Evolutionary conservation across 1,140 invertebrate species (phyloP), one percentile per base, ranked within the genome.

Genomic region (Zaprionus taronus): DNA sequence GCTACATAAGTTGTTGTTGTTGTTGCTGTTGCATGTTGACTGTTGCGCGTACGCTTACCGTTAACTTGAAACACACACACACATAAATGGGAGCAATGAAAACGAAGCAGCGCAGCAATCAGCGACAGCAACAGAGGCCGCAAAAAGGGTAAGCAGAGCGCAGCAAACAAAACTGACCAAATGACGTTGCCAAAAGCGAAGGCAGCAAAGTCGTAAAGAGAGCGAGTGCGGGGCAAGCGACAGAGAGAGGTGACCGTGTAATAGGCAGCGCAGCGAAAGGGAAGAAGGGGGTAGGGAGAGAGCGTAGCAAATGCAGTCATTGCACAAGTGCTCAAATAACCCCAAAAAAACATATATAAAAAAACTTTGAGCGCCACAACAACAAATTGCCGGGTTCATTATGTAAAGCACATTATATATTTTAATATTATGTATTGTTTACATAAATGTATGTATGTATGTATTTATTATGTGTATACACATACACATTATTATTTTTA

Each of bases 61-160:
- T 87, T 87, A 86, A 83, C 83, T 86, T 83, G 65, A 85, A 82
- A 81, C 71, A 64, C n/a, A 49, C 57, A 63, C 34, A 70, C 62
- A 63, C 26, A 44, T 15, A 56, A 53, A 68, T 69, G 28, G 31
- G 44, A 60, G 72, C 66, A 66, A 20, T 17, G 22, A 53, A 44
- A 47, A 60, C 15, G 24, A 80, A 80, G 72, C 80, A 79, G 72
- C 79, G 65, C 38, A 15, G 38, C 38, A 41, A 41, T 4, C 41
- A 47, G 41, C 41, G 41, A 41, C 24, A 26, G 69, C 58, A 38
- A 53, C 28, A 34, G 9, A 34, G 58, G 49, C 24, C 26, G 70
- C 58, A 41, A 53, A 34, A 61, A 20, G 22, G 5, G 15, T 22
- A 47, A 44, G 20, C 51, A 41, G 38, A 49, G 17, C 9, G 14